phyloP scores from a whole-genome alignment of 1,140 invertebrate species.

The Nymphalis io region DNA sequence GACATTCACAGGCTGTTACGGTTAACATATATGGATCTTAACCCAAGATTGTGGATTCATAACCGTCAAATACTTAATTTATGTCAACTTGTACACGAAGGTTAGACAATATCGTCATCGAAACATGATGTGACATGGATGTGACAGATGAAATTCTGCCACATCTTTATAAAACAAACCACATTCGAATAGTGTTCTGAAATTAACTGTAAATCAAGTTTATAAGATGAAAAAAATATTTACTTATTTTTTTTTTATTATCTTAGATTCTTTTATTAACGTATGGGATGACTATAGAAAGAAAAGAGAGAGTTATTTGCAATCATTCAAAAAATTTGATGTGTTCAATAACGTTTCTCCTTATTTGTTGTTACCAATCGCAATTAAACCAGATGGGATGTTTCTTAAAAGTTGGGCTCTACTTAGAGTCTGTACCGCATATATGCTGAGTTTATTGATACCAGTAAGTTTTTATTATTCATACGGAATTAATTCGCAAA shows the following conservation, averaged over 20 bases:
- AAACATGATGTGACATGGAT: no score
- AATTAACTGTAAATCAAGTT: not conserved
- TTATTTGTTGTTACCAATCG: slow-evolving; percentile 69
- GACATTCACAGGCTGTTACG: no score
- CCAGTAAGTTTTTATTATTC: slow-evolving; percentile 51
- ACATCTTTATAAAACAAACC: no score
- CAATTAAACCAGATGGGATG: slow-evolving; percentile 71
- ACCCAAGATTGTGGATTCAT: no score
- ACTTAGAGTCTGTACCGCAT: slow-evolving; percentile 60
- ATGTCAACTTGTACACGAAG: no score
- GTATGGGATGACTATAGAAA: slow-evolving; percentile 59
- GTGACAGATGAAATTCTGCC: no score
- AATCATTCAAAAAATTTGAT: slow-evolving; percentile 64
- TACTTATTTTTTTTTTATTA: slow-evolving; percentile 3
- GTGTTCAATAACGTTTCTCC: slow-evolving; percentile 64
- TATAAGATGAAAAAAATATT: not conserved
- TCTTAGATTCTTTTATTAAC: slow-evolving; percentile 76
- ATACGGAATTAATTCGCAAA: no score
- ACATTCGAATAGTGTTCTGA: no score
- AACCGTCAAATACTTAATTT: no score
- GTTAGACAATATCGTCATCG: no score
- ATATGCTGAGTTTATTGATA: slow-evolving; percentile 62
- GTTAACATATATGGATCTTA: no score
- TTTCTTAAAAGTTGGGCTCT: slow-evolving; percentile 73
- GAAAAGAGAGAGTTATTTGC: slow-evolving; percentile 60